Percentiles rank a stretch among this genome's conserved stretches.
These are phyloP conservation scores for Notothenia coriiceps DNA, from an alignment of 2,113 vertebrate species.

Conservation along the genomic window DNA sequence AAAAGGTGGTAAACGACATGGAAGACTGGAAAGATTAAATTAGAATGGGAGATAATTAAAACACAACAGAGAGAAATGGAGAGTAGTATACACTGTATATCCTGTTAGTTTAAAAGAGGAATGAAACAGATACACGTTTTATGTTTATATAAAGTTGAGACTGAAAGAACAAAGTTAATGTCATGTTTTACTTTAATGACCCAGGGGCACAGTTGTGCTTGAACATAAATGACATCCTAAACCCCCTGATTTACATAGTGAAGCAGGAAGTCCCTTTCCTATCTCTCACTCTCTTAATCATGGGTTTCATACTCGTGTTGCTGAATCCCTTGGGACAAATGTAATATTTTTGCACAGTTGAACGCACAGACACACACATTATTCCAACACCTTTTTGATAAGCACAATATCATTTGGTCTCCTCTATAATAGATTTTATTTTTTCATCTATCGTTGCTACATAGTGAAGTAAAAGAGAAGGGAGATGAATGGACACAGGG, in stretches of 20 bases:
- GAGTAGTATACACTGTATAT: neutral
- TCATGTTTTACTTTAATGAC: slow-evolving; percentile 17
- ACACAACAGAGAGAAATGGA: neutral
- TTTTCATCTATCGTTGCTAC: too few species aligned
- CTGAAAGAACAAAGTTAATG: slow-evolving; percentile 26
- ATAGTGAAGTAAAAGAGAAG: neutral
- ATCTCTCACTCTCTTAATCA: neutral
- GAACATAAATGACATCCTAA: slow-evolving; percentile 19
- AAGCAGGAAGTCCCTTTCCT: neutral
- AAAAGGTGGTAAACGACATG: neutral
- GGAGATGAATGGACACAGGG: neutral
- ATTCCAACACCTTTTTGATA: too few species aligned
- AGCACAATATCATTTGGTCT: neutral
- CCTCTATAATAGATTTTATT: neutral
- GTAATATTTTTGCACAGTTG: neutral
- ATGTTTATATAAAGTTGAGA: neutral
- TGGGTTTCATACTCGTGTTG: slow-evolving; percentile 3
- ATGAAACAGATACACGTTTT: neutral
- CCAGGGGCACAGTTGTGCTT: slow-evolving; percentile 13
- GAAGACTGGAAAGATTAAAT: slow-evolving; percentile 22
- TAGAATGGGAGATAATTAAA: slow-evolving; percentile 13
- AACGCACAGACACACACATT: neutral
- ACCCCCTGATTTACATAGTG: neutral
- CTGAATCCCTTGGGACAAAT: neutral
- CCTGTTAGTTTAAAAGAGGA: neutral